A percentile compares a stretch with the other conserved stretches of the same genome.
Evolutionary conservation across 2,888 invertebrate species (phyloP).

Genomic region (Ochlodes sylvanus): DNA sequence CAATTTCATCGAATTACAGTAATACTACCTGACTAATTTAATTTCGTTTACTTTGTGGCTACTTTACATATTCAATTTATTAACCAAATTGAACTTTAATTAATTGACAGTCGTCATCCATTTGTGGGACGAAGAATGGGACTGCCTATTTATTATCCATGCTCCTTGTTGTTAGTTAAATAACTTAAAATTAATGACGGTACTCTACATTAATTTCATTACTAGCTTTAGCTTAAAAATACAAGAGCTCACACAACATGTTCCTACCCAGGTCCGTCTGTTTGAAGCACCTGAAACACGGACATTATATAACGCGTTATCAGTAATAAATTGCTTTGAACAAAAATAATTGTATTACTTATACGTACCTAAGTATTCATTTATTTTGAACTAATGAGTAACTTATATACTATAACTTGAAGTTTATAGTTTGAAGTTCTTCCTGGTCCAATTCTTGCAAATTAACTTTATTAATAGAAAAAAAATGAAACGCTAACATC

Average conservation of each 20-base stretch:
- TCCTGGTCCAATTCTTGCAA: neutral
- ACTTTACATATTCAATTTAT: slow-evolving; percentile 59
- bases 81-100: slow-evolving; percentile 57
- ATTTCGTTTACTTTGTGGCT: slow-evolving; percentile 61
- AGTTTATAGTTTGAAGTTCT: no score
- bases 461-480: neutral
- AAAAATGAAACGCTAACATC: neutral
- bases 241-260: no score
- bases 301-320: no score
- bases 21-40: slow-evolving; percentile 63
- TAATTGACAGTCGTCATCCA: slow-evolving; percentile 53
- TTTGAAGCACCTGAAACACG: no score
- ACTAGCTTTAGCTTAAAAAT: no score
- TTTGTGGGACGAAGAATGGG: slow-evolving; percentile 2
- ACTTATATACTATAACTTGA: no score
- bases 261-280: no score
- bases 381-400: neutral
- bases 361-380: no score
- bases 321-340: no score
- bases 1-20: slow-evolving; percentile 65
- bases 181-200: no score
- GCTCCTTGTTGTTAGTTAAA: neutral
- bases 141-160: neutral
- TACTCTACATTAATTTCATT: no score
- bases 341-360: no score